A percentile compares a stretch with the other conserved stretches of the same genome.
Conservation (phyloP, 2,888 invertebrate species). For the Chrysolina americana region DNA sequence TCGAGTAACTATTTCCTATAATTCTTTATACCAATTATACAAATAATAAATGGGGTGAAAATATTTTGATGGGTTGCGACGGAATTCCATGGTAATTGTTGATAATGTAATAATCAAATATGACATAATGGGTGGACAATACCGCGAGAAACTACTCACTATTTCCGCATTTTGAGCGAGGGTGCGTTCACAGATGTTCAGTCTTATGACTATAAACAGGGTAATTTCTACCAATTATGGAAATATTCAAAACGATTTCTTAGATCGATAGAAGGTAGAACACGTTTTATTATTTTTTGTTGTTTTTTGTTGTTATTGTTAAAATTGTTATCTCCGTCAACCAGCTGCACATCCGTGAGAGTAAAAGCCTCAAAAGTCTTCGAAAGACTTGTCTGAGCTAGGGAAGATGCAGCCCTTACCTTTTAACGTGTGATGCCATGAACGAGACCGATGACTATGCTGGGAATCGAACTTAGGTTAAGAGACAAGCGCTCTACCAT, state of each 20-base stretch:
- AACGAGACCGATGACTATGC: too few relatives aligned
- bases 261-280: neutral
- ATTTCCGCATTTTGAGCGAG: constrained; percentile 15
- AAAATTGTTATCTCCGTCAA: too few relatives aligned
- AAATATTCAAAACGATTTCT: neutral
- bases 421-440: too few relatives aligned
- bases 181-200: constrained; percentile 14
- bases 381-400: too few relatives aligned
- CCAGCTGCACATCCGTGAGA: too few relatives aligned
- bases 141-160: constrained; percentile 22
- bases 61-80: constrained; percentile 27
- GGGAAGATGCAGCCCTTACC: too few relatives aligned
- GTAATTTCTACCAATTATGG: neutral
- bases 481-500: too few relatives aligned
- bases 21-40: constrained; percentile 1
- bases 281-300: too few relatives aligned
- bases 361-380: too few relatives aligned
- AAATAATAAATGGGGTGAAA: constrained; percentile 30
- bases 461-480: too few relatives aligned
- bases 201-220: neutral
- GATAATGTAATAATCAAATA: constrained; percentile 23
- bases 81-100: constrained; percentile 21
- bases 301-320: too few relatives aligned
- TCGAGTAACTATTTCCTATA: neutral
- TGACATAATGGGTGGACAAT: constrained; percentile 24